Percentiles rank a stretch among this genome's conserved stretches.
Conservation (phyloP, 1,140 invertebrate genomes). For the Antheraea mylitta region DNA sequence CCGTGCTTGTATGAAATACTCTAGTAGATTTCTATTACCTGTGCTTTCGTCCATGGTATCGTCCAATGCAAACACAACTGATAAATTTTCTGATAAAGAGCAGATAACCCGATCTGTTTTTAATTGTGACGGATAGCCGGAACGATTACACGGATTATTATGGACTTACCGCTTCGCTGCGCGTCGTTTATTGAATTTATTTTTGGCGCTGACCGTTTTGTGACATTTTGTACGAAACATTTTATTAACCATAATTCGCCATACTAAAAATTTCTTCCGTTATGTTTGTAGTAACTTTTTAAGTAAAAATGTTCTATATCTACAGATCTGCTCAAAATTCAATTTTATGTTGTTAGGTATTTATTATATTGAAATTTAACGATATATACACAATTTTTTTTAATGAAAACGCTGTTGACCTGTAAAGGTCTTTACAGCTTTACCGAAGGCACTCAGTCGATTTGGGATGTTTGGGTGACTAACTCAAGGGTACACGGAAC, state of each 20-base stretch:
- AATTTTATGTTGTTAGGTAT: no score
- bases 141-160: constrained; percentile 35
- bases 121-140: constrained; percentile 48
- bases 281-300: not conserved
- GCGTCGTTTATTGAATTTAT: constrained; percentile 39
- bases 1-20: not conserved
- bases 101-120: constrained; percentile 29
- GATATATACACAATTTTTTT: no score
- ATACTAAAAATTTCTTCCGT: not conserved
- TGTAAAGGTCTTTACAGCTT: no score
- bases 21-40: not conserved
- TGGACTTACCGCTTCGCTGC: constrained; percentile 30
- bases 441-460: no score
- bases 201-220: constrained; percentile 34
- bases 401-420: no score
- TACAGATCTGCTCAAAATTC: no score
- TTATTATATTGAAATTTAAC: no score
- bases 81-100: not conserved
- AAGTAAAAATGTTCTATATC: no score
- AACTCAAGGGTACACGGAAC: no score
- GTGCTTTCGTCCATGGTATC: not conserved
- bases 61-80: constrained; percentile 11
- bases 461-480: no score
- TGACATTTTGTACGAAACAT: not conserved
- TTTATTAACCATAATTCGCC: not conserved